Evolutionary conservation across 2,113 vertebrate genomes (phyloP), one percentile per base, ranked within the genome.

Genomic region (Sceloporus undulatus): DNA sequence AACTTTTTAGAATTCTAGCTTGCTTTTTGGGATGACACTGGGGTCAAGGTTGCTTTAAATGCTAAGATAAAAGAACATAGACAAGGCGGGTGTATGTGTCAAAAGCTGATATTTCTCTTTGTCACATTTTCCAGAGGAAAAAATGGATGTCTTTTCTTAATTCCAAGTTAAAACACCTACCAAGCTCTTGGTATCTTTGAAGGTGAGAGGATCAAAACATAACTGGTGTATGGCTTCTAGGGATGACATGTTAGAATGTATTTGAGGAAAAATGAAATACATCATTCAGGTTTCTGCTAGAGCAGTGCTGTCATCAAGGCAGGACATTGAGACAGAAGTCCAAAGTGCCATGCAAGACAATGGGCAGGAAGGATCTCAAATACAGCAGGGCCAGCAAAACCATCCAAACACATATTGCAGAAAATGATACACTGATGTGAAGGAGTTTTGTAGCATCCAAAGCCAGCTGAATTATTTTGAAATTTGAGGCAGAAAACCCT

Each of bases 261-360:
- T 87, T 16, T 10, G 9, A 52, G 79, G 34, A 87, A 87, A 81
- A 10, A 8, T 87, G 1, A 84, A 76, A n/a, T 13, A 29, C 70
- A 14, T 0, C 4, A 56, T 86, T 81, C 68, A 56, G 66, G 11
- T 0, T 84, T 87, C 34, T 59, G 11, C 34, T 65, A n/a, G 11
- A 29, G 29, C 5, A 79, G 25, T 54, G 59, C 48, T 88, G 10
- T 42, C 7, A 6, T 79, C 6, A 90, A 80, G 23, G 86, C 48
- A 88, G 14, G 14, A 79, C 0, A 87, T 54, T 89, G 40, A 48
- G 71, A 87, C 42, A 88, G 38, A 68, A 5, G 34, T 82, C 19
- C 38, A 40, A 11, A 66, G 9, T n/a, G 16, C 5, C 3, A 18
- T 34, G 56, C 56, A 79, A 29, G 29, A 80, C 19, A 62, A 25